These are phyloP conservation scores for Hippocampus mohnikei DNA, from an alignment of 2,113 vertebrate genomes.

Conservation along the genomic window DNA sequence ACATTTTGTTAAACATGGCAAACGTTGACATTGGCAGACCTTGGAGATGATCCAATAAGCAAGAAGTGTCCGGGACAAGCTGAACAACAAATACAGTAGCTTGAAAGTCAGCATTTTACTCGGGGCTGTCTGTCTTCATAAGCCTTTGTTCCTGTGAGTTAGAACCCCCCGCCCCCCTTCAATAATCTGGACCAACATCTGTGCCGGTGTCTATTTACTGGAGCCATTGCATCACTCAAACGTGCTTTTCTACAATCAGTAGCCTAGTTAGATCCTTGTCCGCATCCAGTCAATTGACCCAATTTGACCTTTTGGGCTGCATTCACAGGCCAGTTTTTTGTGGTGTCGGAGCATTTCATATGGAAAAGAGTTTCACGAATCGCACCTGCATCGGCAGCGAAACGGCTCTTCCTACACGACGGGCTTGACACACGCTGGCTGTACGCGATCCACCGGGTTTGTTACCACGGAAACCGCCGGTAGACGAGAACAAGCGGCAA, in stretches of 20 bases:
- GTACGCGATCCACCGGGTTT: constrained; percentile 23
- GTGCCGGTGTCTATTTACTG: neutral
- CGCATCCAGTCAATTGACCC: neutral
- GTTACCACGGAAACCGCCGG: constrained; percentile 56
- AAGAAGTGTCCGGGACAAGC: constrained; percentile 13
- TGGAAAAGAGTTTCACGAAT: constrained; percentile 4
- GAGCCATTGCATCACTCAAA: neutral
- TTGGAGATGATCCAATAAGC: constrained; percentile 45
- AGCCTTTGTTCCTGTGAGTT: neutral
- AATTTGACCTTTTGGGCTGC: neutral
- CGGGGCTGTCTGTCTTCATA: neutral
- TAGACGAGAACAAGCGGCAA: constrained; percentile 22
- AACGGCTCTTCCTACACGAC: neutral
- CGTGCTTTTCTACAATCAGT: neutral
- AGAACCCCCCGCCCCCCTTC: neutral
- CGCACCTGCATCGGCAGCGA: neutral
- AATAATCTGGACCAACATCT: neutral
- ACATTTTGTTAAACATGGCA: constrained; percentile 56
- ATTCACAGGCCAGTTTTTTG: neutral
- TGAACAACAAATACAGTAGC: constrained; percentile 5
- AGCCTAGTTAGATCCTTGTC: neutral
- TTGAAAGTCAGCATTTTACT: constrained; percentile 22
- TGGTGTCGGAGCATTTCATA: neutral
- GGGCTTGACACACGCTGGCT: neutral
- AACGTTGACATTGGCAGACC: constrained; percentile 41